Base-by-base conservation (phyloP, 1,140 invertebrate species). In the Brachionus rubens region DNA sequence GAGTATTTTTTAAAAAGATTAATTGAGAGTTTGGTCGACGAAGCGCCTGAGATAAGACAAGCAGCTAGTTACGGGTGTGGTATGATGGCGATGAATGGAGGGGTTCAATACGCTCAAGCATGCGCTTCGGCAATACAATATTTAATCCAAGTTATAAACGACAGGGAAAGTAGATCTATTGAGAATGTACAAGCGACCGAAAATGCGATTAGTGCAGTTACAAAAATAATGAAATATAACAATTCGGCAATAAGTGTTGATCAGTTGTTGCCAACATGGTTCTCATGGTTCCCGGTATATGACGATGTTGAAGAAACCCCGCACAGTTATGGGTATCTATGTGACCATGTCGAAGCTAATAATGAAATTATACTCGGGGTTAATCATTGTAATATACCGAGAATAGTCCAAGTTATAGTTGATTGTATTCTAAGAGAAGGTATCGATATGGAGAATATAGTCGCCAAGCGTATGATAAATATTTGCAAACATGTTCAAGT, bases 181-280 rank as follows among this genome's bases (percentile, higher is more conserved):
- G 91, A 93, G 81, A 97, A 98, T 83, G 86, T 94, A 5, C 84
- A 82, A 76, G 83, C 85, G 1, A 98, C 95, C 24, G 96, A 99
- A 86, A 99, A 99, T 83, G 94, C 94, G 2, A 98, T 99, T 78
- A 92, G 94, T 33, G 96, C 96, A 0, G 90, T 99, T 43, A 91
- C 94, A 3, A 99, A 99, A 88, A 97, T 99, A 79, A 88, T 98
- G 68, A 91, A 95, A 67, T 47, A 30, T 36, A 56, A 77, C n/a
- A 62, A 33, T 28, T 48, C 54, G 30, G 41, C 36, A 12, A 72
- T 65, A 14, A 36, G 33, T 59, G 26, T 50, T 19, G 9, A 80
- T 67, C 56, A 65, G 47, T 21, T 96, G 72, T 88, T 98, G 76
- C 91, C 91, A 75, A 86, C 90, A 80, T 98, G 95, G 90, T 87